Evolutionary conservation across 1,140 invertebrate genomes (phyloP).

Genomic region (Drosophila lacertosa): DNA sequence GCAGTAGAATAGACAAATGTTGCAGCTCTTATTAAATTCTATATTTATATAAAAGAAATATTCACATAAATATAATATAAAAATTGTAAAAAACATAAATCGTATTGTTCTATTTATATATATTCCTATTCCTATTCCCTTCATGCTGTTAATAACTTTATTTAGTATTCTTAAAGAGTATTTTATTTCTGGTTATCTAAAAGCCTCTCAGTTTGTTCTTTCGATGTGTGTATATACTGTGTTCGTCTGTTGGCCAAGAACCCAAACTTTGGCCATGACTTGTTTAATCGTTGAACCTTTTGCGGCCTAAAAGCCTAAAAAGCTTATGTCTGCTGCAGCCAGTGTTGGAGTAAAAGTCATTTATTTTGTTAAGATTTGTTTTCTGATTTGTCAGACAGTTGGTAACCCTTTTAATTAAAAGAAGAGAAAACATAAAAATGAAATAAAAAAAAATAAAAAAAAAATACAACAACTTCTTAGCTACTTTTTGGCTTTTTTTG

Average conservation of each 20-base stretch:
- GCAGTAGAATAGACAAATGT: neutral
- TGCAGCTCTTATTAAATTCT: no score
- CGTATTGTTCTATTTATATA: no score
- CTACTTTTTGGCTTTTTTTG: constrained; percentile 45
- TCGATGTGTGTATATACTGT: neutral
- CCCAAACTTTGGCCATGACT: constrained; percentile 54
- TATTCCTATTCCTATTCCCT: no score
- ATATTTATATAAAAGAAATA: no score
- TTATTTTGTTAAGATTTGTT: constrained; percentile 74
- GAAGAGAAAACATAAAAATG: constrained; percentile 52
- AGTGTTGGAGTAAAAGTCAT: constrained; percentile 68
- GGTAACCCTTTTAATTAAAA: constrained; percentile 72
- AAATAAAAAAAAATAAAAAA: constrained; percentile 36
- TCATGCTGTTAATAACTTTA: no score
- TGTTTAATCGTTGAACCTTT: constrained; percentile 47
- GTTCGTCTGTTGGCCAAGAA: constrained; percentile 21
- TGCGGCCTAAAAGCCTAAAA: constrained; percentile 19
- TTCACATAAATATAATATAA: no score
- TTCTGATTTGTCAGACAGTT: constrained; percentile 58
- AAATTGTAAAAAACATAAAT: no score
- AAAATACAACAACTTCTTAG: constrained; percentile 16
- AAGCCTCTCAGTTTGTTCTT: neutral
- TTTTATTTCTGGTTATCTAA: neutral
- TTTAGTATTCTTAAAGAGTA: neutral
- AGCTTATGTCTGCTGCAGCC: constrained; percentile 52